phyloP scores from a whole-genome alignment of 2,888 invertebrate species.

The Tetropium fuscum region DNA sequence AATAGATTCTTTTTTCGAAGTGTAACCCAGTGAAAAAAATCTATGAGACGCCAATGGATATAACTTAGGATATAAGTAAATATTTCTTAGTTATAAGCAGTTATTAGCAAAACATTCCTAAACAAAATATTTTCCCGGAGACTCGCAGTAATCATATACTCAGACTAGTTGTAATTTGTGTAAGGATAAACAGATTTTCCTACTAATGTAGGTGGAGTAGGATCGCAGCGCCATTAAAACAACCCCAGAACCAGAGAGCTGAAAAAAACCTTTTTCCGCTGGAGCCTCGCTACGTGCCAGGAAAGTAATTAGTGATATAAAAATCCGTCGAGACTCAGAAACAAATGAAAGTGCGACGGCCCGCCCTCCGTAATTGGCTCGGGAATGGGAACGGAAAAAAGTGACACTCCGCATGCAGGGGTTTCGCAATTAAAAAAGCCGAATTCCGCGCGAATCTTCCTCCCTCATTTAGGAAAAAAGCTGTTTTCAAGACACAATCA shows the following conservation, averaged over 20 bases:
- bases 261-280: slow-evolving; percentile 42
- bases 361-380: slow-evolving; percentile 56
- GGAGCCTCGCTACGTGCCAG: slow-evolving; percentile 58
- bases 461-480: slow-evolving; percentile 45
- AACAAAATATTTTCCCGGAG: too few species aligned
- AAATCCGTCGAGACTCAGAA: slow-evolving; percentile 65
- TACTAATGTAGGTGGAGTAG: slow-evolving; percentile 3
- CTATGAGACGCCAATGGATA: too few species aligned
- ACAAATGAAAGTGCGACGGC: slow-evolving; percentile 63
- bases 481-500: slow-evolving; percentile 58
- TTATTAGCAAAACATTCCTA: too few species aligned
- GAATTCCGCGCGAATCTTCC: slow-evolving; percentile 40
- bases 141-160: too few species aligned
- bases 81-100: too few species aligned
- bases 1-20: too few species aligned
- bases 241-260: slow-evolving; percentile 18
- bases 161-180: too few species aligned
- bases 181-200: slow-evolving; percentile 18
- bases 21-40: too few species aligned
- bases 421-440: slow-evolving; percentile 59
- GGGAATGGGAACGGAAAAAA: slow-evolving; percentile 54
- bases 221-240: slow-evolving; percentile 1
- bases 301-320: slow-evolving; percentile 68
- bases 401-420: slow-evolving; percentile 63
- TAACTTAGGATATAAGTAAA: too few species aligned